Evolutionary conservation across 2,113 vertebrate genomes (phyloP).

Genomic region (Eonycteris spelaea): DNA sequence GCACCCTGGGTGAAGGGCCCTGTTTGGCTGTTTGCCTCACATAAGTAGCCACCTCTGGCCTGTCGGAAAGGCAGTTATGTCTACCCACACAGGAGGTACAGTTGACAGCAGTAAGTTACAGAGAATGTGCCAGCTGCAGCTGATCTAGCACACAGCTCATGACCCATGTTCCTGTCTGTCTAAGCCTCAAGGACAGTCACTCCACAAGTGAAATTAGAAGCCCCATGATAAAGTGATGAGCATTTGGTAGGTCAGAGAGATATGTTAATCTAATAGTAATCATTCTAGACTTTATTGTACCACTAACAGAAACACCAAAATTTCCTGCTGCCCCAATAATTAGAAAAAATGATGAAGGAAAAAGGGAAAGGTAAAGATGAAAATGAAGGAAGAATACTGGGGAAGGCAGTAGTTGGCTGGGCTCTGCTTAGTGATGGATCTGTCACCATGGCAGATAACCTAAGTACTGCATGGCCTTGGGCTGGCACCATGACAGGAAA

Average conservation of each 20-base stretch:
- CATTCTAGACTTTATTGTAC: not conserved
- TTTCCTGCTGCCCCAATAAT: not conserved
- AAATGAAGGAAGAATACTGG: not conserved
- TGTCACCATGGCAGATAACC: not conserved
- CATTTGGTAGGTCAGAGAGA: not conserved
- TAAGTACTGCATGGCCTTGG: not conserved
- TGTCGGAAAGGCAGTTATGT: not conserved
- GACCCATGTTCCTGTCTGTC: not conserved
- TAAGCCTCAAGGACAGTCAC: not conserved
- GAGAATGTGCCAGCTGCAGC: accelerated
- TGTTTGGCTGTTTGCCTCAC: not conserved
- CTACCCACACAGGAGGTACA: not conserved
- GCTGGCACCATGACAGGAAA: constrained; percentile 28
- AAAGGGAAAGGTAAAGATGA: not conserved
- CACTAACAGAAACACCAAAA: not conserved
- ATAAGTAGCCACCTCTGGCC: not conserved
- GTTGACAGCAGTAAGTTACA: not conserved
- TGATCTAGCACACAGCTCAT: not conserved
- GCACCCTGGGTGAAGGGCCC: not conserved
- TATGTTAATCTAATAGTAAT: not conserved
- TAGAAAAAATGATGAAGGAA: not conserved
- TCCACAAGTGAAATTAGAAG: not conserved
- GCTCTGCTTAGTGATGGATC: not conserved
- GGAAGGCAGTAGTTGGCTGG: constrained; percentile 17
- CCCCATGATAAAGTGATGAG: not conserved